Evolutionary conservation across 2,888 invertebrate genomes (phyloP), one percentile per base, ranked within the genome.

Genomic region (Ptycholaimellus sp.): DNA sequence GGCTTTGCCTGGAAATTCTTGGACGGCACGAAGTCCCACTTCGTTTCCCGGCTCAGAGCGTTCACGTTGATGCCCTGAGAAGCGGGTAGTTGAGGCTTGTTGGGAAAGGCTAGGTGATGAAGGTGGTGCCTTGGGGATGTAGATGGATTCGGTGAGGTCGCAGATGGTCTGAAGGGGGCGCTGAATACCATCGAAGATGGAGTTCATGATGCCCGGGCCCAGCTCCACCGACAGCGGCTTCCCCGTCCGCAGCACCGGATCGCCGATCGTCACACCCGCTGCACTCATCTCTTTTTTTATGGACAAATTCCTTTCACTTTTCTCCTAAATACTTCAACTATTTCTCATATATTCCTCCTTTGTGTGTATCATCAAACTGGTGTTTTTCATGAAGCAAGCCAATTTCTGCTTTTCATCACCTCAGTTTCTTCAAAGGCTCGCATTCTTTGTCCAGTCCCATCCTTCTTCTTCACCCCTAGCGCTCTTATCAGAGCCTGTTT

Each of bases 121-220:
- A 61, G 87, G 90, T 32, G 90, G 73, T 62, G 93, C 96, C 68
- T 90, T 93, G 31, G 96, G 96, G 64, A 99, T 99, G 71, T 99
- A 99, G 65, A 99, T 99, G 58, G 83, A 85, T 58, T 73, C 70
- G 1, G 85, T 83, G 44, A 85, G 63, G 58, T 83, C 82, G 58
- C 76, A 71, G 61, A 99, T 96, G 65, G 87, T 90, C 41, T 65
- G 83, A 54, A 99, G 63, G 0, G 96, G 96, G 57, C 96, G 77
- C 66, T 96, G 96, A 64, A 96, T 99, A 68, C 96, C 96, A 66
- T 99, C 96, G 66, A 93, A 99, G 67, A 99, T 99, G 61, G 83
- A 85, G 47, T 83, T 85, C 71, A 99, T 74, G 63, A 99, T 99
- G 35, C 93, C 93, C 35, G 96, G 96, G 6, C 96, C 96, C 39